These are phyloP conservation scores for Cataglyphis livida DNA, from an alignment of 2,888 invertebrate genomes.

Conservation along the genomic window DNA sequence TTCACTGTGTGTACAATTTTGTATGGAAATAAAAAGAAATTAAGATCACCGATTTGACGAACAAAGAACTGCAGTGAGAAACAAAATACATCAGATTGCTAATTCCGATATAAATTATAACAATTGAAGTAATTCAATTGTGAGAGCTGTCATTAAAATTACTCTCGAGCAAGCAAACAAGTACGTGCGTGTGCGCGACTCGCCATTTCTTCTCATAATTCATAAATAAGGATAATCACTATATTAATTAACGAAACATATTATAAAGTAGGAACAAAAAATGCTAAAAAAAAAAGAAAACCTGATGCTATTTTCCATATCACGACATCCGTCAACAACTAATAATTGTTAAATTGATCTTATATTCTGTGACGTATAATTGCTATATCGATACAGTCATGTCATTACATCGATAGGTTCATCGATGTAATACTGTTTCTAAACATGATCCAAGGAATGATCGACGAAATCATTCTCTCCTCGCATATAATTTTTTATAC, in stretches of 20 bases:
- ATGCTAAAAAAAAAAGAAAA: not conserved
- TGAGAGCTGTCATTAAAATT: not conserved
- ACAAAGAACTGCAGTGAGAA: slow-evolving; percentile 7
- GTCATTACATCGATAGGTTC: not conserved
- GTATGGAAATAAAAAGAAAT: not conserved
- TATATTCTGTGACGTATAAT: slow-evolving; percentile 1
- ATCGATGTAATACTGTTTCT: not conserved
- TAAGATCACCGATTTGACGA: slow-evolving; percentile 2
- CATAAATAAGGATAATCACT: not conserved
- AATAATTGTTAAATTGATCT: not conserved
- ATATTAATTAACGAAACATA: not conserved
- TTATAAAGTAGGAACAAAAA: not conserved
- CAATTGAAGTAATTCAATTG: not conserved
- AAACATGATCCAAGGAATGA: not conserved
- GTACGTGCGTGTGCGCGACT: not conserved
- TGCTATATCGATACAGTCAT: not conserved
- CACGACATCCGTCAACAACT: not conserved
- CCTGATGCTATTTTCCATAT: not conserved
- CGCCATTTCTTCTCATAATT: not conserved
- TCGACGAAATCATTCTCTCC: not conserved
- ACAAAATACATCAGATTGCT: not conserved
- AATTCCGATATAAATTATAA: not conserved
- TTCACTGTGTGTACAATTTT: not conserved
- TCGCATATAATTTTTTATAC: not conserved
- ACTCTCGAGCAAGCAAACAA: not conserved